Percentiles rank a stretch among this genome's conserved stretches.
Evolutionary conservation across 1,140 invertebrate genomes (phyloP).

Genomic region (Cotesia chilonis): DNA sequence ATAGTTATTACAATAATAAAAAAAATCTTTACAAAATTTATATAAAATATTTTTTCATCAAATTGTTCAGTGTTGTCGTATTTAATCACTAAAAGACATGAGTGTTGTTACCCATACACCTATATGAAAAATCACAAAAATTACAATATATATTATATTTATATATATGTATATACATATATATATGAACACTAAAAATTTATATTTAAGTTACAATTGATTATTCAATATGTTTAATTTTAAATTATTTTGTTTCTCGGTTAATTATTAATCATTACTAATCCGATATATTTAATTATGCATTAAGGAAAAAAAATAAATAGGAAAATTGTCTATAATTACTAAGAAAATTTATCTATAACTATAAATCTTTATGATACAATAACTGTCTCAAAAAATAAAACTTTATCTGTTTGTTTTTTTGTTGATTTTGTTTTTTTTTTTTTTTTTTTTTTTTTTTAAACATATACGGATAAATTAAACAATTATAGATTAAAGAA

Average conservation of each 20-base stretch:
- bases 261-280: no score
- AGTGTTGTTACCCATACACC: background rate
- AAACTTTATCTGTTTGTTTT: constrained; percentile 37
- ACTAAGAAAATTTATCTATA: constrained; percentile 37
- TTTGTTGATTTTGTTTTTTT: no score
- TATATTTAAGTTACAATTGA: no score
- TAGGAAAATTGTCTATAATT: constrained; percentile 31
- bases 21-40: no score
- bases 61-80: no score
- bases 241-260: no score
- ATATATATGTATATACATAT: no score
- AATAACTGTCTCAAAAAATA: constrained; percentile 44
- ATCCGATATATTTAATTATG: constrained; percentile 37
- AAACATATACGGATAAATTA: constrained; percentile 22
- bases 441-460: background rate
- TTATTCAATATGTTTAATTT: no score
- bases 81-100: no score
- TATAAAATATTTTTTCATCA: no score
- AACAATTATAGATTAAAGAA: constrained; percentile 19
- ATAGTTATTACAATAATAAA: background rate
- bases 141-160: background rate
- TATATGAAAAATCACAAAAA: background rate
- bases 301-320: constrained; percentile 40
- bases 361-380: constrained; percentile 32
- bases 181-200: no score